Base-by-base conservation (phyloP, 2,113 vertebrate genomes). In the Tachuris rubrigastra region DNA sequence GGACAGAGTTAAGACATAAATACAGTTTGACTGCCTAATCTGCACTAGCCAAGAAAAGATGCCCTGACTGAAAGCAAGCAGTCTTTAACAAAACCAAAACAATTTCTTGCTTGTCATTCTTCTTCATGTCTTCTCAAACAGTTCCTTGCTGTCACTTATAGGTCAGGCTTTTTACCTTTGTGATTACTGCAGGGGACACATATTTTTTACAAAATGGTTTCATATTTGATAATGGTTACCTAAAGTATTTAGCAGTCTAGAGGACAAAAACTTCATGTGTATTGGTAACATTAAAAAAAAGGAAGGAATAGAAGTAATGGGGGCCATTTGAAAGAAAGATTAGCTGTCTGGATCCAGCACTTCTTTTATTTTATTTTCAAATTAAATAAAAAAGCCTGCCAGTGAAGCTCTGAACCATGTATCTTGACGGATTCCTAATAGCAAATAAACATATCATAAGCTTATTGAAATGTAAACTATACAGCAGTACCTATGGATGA, bases 151-250 rank as follows among this genome's bases (percentile, higher is more conserved):
- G 28, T 42, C 23, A 13, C 31, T 58, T 39, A 63, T 3, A 37
- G 21, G 24, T 53, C 11, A n/a, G 35, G 15, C 1, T 7, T 21
- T 84, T 81, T 30, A 16, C 25, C 12, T 50, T 73, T 47, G 8
- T 10, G 4, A 58, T 10, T 2, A 71, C 0, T 73, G 3, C 39
- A 87, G 16, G n/a, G 37, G 20, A 14, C 6, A 42, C 0, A 2
- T 15, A 47, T 42, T 75, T 83, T 86, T 68, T 12, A 86, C 41
- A 62, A 12, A 35, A 50, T 27, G 15, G 79, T 41, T 90, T 52
- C 22, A 9, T 24, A 30, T 62, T 49, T 65, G 33, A 37, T 62
- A 59, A 87, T 4, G 21, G 6, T 27, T 65, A 50, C 28, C 10
- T 59, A 8, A 63, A 79, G 31, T 35, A 85, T 41, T 87, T 39